Conservation (phyloP, 2,797 vertebrate species). For the Lacerta bilineata region DNA sequence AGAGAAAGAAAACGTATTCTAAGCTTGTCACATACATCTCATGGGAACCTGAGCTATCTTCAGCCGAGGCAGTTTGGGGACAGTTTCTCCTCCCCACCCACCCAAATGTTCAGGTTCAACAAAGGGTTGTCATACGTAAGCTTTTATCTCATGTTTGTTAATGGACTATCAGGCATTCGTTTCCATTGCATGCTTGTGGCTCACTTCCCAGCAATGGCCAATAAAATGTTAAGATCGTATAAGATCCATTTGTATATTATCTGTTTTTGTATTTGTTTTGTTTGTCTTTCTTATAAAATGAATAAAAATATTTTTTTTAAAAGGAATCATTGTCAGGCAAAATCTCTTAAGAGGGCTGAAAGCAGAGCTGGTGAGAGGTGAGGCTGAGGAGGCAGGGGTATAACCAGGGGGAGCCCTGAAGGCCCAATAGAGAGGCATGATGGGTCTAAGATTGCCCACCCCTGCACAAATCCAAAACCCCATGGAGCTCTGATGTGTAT, state of each 20-base stretch:
- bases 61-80: not conserved
- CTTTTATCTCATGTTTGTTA: not conserved
- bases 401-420: no score
- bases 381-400: no score
- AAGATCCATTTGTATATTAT: no score
- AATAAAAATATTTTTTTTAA: no score
- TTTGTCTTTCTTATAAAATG: no score
- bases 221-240: not conserved
- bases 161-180: not conserved
- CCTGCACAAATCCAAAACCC: not conserved
- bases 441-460: no score
- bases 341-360: no score
- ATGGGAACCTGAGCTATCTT: slow-evolving; percentile 14
- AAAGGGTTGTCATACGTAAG: not conserved
- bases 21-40: slow-evolving; percentile 26
- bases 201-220: not conserved
- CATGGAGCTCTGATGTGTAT: not conserved
- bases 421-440: no score
- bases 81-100: not conserved
- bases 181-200: slow-evolving; percentile 14
- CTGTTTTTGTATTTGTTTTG: no score
- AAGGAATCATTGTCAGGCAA: no score
- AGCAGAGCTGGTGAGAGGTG: no score
- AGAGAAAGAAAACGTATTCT: not conserved
- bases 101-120: not conserved